phyloP scores from a whole-genome alignment of 1,140 invertebrate genomes.

The Nomia melanderi region DNA sequence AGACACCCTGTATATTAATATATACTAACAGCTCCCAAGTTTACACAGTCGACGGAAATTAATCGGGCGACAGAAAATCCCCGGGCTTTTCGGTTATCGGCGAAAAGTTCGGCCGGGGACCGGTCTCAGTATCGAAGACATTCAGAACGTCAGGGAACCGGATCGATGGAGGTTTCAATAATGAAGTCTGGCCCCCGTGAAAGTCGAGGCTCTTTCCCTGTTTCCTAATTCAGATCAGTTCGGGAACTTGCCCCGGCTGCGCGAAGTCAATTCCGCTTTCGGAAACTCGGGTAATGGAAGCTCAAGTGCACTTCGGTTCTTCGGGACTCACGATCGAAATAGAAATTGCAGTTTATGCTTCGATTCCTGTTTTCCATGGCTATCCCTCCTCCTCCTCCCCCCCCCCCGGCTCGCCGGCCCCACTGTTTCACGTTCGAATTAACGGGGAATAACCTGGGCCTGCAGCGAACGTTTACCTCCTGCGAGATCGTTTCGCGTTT shows the following conservation, averaged over 20 bases:
- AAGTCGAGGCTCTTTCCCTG: constrained; percentile 12
- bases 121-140: background rate
- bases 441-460: background rate
- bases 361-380: constrained; percentile 1
- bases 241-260: background rate
- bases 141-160: background rate
- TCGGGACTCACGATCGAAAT: constrained; percentile 15
- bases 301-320: constrained; percentile 32
- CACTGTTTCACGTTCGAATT: background rate
- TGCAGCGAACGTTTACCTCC: no score
- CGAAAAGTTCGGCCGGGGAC: no score
- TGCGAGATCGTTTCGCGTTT: no score
- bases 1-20: no score
- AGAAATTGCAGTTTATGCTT: constrained; percentile 20
- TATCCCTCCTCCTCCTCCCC: no score
- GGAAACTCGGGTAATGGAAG: constrained; percentile 45
- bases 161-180: constrained; percentile 10
- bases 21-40: no score
- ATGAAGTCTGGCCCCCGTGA: constrained; percentile 9
- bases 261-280: constrained; percentile 32
- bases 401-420: background rate
- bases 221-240: constrained; percentile 35
- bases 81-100: no score
- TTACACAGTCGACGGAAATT: no score
- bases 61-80: no score